phyloP scores from a whole-genome alignment of 2,113 vertebrate genomes.

The Elgaria multicarinata region DNA sequence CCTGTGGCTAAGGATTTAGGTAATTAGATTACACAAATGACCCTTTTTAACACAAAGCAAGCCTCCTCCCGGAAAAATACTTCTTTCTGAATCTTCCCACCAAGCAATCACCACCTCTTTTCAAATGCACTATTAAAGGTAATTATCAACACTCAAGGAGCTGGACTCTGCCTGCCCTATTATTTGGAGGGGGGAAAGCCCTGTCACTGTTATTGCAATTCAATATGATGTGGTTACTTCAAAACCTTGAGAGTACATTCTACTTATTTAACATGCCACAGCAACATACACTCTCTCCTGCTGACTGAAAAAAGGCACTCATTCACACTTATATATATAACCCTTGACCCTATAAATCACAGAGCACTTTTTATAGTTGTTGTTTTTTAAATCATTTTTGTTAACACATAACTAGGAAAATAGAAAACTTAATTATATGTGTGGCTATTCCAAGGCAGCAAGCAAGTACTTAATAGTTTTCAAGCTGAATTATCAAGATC shows the following conservation, averaged over 20 bases:
- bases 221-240: neutral
- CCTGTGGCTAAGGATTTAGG: constrained; percentile 63
- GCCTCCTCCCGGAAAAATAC: constrained; percentile 17
- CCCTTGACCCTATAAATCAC: neutral
- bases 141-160: constrained; percentile 61
- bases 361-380: neutral
- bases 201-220: neutral
- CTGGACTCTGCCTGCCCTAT: constrained; percentile 27
- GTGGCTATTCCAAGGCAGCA: neutral
- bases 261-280: neutral
- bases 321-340: neutral
- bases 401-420: neutral
- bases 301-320: neutral
- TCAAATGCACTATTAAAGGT: constrained; percentile 61
- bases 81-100: constrained; percentile 29
- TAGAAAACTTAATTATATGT: neutral
- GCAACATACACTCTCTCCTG: neutral
- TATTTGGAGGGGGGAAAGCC: constrained; percentile 10
- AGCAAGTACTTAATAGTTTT: neutral
- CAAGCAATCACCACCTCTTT: constrained; percentile 53
- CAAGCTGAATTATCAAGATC: neutral
- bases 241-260: neutral
- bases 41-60: constrained; percentile 47
- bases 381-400: neutral
- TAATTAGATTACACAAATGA: constrained; percentile 59